Percentiles rank a stretch among this genome's conserved stretches.
These are phyloP conservation scores for Pecten maximus DNA, from an alignment of 2,888 invertebrate species.

Conservation along the genomic window DNA sequence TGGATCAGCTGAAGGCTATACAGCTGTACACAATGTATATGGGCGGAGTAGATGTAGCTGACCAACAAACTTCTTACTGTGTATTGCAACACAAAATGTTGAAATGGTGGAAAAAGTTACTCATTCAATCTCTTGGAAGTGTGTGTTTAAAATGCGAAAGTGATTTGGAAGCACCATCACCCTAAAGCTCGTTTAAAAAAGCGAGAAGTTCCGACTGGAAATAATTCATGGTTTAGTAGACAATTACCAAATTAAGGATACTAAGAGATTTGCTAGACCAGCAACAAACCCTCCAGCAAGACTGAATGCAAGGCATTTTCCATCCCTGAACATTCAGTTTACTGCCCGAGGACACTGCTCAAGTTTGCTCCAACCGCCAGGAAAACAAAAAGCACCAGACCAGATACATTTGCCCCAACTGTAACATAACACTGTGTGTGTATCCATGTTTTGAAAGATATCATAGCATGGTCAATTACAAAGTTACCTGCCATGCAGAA, in stretches of 20 bases:
- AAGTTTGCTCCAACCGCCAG: background rate
- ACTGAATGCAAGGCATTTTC: conserved; percentile 39
- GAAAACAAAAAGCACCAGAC: background rate
- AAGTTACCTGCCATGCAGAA: background rate
- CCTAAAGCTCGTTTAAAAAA: conserved; percentile 35
- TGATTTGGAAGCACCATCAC: too few relatives aligned
- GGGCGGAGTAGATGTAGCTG: conserved; percentile 51
- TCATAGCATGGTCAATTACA: background rate
- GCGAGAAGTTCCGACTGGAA: conserved; percentile 46
- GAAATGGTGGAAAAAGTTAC: conserved; percentile 38
- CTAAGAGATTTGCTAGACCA: conserved; percentile 40
- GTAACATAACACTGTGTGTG: background rate
- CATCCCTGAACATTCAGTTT: background rate
- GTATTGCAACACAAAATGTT: conserved; percentile 1
- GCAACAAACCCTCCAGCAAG: conserved; percentile 37
- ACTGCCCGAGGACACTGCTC: background rate
- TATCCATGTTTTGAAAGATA: background rate
- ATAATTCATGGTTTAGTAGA: conserved; percentile 44
- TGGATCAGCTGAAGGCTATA: conserved; percentile 40
- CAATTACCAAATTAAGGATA: background rate
- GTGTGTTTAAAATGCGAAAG: too few relatives aligned
- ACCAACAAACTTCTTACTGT: conserved; percentile 47
- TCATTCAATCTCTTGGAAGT: too few relatives aligned
- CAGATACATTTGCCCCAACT: background rate
- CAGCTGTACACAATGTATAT: conserved; percentile 49